A percentile compares a stretch with the other conserved stretches of the same genome.
Conservation (phyloP, 2,113 vertebrate genomes). For the Sula dactylatra region DNA sequence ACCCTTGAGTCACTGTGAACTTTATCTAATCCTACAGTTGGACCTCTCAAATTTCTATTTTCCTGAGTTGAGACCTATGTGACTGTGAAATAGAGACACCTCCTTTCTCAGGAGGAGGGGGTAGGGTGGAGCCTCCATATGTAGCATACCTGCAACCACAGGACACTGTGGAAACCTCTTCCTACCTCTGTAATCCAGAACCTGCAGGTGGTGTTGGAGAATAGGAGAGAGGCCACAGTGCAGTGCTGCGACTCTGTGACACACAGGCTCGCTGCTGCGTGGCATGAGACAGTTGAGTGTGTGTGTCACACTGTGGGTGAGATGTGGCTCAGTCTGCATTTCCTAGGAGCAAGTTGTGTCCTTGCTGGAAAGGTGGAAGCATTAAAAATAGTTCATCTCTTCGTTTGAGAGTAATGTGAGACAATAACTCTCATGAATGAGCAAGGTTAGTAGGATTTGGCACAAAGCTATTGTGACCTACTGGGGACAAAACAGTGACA, state of each 20-base stretch:
- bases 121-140: not conserved
- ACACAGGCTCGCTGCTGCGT: not conserved
- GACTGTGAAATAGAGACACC: not conserved
- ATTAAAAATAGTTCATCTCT: not conserved
- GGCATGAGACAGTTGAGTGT: not conserved
- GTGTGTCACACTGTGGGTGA: accelerated
- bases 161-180: not conserved
- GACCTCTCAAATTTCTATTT: constrained; percentile 51
- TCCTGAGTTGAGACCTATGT: not conserved
- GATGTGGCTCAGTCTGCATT: not conserved
- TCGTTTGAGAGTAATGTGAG: not conserved
- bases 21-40: constrained; percentile 23
- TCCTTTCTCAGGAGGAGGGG: not conserved
- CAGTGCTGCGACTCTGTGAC: not conserved
- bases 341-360: not conserved
- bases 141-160: not conserved
- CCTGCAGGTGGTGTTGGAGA: not conserved
- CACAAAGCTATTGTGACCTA: not conserved
- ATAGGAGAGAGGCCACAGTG: not conserved
- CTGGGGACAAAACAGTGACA: not conserved
- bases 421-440: not conserved
- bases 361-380: not conserved
- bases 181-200: not conserved
- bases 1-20: constrained; percentile 29
- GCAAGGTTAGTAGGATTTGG: not conserved